phyloP scores from a whole-genome alignment of 2,888 invertebrate genomes.

The Netelia melanura region DNA sequence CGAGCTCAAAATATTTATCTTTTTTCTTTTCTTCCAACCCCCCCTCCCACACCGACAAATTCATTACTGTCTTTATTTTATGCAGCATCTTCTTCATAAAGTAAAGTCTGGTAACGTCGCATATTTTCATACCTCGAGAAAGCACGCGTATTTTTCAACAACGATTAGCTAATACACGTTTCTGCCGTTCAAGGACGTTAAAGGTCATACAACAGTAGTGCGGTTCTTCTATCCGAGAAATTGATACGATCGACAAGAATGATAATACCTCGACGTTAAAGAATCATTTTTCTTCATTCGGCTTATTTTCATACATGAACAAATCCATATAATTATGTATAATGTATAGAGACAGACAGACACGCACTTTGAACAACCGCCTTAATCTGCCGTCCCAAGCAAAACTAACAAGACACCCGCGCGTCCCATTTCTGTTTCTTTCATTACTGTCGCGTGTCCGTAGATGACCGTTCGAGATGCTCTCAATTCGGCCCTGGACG shows the following conservation, averaged over 20 bases:
- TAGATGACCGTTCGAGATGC: conserved; percentile 98
- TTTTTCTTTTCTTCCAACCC: background rate
- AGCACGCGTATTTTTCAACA: conserved; percentile 33
- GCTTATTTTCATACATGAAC: conserved; percentile 39
- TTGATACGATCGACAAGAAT: background rate
- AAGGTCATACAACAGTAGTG: conserved; percentile 71
- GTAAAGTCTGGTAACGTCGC: background rate
- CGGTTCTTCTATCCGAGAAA: background rate
- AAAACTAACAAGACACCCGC: too few relatives aligned
- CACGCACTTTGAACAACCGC: too few relatives aligned
- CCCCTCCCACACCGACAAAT: background rate
- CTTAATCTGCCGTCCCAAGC: background rate
- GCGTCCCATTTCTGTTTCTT: conserved; percentile 81
- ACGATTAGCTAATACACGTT: conserved; percentile 68
- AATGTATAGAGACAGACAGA: too few relatives aligned
- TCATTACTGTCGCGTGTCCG: too few relatives aligned
- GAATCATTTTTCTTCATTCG: background rate
- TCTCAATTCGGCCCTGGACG: conserved; percentile 97
- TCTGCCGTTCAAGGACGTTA: conserved; percentile 69
- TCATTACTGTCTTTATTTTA: background rate
- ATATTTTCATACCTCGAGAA: conserved; percentile 24
- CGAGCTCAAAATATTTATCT: background rate
- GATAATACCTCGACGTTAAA: background rate
- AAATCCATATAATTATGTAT: background rate
- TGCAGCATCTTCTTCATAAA: too few relatives aligned